Base-by-base conservation (phyloP, 92 coral and sea anemone species). In the Phenganax marumi region DNA sequence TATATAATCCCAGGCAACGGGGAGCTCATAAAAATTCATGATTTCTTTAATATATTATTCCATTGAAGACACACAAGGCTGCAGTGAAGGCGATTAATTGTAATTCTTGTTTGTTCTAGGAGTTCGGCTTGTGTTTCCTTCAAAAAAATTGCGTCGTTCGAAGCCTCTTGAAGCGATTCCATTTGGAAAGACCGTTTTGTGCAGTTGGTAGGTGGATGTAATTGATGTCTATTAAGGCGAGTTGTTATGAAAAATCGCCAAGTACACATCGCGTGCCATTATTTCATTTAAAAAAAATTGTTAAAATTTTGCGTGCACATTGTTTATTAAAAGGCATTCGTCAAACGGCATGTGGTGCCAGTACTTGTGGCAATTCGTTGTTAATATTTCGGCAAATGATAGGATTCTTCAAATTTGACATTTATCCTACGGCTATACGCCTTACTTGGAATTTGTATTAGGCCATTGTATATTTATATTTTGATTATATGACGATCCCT, bases 1-100 rank as follows among this genome's bases (percentile, higher is more conserved):
- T 48, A 72, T 49, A 46, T 72, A 52, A 62, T 62, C 68, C 68
- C 25, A 11, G 14, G 13, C 51, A 12, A 70, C 52, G 25, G 60
- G 77, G 77, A 8, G 58, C 77, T 72, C 56, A 72, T 72, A 72
- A 72, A 72, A 72, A 72, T 72, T 72, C 77, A 72, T 72, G 77
- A 72, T 12, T 22, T 72, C 12, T 8, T 69, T 69, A 72, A 72
- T 72, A 72, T 21, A 72, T 48, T 72, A 72, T 72, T 49, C 77
- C 11, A 49, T 14, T 12, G 52, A 6, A 52, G 33, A 18, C 14
- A 49, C 60, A 49, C 58, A 48, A 22, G 25, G 25, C 54, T 10
- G 11, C n/a, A 49, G 2, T 72, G 3, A 19, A n/a, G 13, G 22
- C 22, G 22, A 62, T 62, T 62, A 62, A 62, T 62, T 62, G 68